Percentiles rank a stretch among this genome's conserved stretches.
Evolutionary conservation across 2,113 vertebrate genomes (phyloP).

Genomic region (Carollia perspicillata): DNA sequence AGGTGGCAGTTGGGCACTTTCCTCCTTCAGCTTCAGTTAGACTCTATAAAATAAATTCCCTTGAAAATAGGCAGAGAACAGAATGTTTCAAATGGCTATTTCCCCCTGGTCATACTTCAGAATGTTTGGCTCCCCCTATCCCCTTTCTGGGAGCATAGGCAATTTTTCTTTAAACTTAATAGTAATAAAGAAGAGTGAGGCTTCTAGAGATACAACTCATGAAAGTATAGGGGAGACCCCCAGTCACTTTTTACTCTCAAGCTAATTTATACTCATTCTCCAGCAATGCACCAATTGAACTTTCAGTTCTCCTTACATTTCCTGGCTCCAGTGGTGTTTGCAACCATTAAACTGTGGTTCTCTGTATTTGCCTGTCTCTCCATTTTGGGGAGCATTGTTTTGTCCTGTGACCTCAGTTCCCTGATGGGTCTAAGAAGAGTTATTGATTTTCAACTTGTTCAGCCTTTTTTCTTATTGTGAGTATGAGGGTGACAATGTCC

Average conservation of each 20-base stretch:
- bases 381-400: no score
- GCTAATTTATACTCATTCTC: neutral
- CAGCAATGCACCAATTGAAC: neutral
- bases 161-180: neutral
- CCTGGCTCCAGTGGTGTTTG: neutral
- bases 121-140: neutral
- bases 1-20: neutral
- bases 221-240: neutral
- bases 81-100: neutral
- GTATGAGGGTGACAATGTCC: neutral
- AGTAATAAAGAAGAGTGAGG: neutral
- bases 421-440: neutral
- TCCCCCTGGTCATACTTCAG: neutral
- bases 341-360: neutral
- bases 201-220: neutral
- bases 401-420: neutral
- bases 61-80: neutral
- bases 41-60: neutral
- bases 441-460: neutral
- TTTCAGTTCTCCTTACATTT: neutral
- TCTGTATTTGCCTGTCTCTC: neutral
- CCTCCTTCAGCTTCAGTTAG: neutral
- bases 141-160: neutral
- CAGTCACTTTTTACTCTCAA: neutral
- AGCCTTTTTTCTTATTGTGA: neutral